Conservation (phyloP, 2,113 vertebrate genomes). For the Callionymus lyra region DNA sequence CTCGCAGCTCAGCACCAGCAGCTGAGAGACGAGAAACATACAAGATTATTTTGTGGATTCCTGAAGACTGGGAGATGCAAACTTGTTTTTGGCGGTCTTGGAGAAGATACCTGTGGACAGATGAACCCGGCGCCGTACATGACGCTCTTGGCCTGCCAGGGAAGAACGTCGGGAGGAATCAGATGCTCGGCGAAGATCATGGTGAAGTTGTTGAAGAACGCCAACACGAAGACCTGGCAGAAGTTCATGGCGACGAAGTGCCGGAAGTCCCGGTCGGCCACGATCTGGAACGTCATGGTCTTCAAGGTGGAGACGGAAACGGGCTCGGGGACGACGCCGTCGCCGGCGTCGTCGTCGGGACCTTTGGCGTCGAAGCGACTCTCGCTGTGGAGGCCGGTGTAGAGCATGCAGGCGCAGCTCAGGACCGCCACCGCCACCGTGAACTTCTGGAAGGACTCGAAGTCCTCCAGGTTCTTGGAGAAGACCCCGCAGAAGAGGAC, state of each 20-base stretch:
- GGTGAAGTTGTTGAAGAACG: slow-evolving; percentile 85
- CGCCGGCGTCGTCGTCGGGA: not conserved
- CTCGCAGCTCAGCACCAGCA: slow-evolving; percentile 76
- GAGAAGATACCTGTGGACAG: slow-evolving; percentile 84
- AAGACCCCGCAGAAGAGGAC: slow-evolving; percentile 77
- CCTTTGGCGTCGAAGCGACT: slow-evolving; percentile 63
- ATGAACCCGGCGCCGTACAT: slow-evolving; percentile 86
- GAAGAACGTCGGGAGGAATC: slow-evolving; percentile 72
- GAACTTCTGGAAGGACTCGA: slow-evolving; percentile 69
- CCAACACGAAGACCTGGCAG: slow-evolving; percentile 81
- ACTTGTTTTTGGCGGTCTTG: no score
- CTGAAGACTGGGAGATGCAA: no score
- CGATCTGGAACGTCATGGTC: slow-evolving; percentile 71
- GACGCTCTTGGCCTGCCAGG: slow-evolving; percentile 71
- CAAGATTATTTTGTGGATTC: no score
- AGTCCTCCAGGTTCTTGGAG: slow-evolving; percentile 78
- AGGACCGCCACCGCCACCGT: slow-evolving; percentile 56
- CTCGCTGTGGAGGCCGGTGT: slow-evolving; percentile 66
- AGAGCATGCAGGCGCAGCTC: slow-evolving; percentile 74
- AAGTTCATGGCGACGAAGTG: slow-evolving; percentile 84
- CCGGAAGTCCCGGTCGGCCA: slow-evolving; percentile 74
- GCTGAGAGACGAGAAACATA: slow-evolving; percentile 51
- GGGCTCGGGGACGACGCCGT: no score
- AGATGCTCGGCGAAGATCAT: slow-evolving; percentile 83
- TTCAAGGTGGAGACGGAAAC: slow-evolving; percentile 60